phyloP scores from a whole-genome alignment of 2,888 invertebrate species.

The Pristionchus arcanus region DNA sequence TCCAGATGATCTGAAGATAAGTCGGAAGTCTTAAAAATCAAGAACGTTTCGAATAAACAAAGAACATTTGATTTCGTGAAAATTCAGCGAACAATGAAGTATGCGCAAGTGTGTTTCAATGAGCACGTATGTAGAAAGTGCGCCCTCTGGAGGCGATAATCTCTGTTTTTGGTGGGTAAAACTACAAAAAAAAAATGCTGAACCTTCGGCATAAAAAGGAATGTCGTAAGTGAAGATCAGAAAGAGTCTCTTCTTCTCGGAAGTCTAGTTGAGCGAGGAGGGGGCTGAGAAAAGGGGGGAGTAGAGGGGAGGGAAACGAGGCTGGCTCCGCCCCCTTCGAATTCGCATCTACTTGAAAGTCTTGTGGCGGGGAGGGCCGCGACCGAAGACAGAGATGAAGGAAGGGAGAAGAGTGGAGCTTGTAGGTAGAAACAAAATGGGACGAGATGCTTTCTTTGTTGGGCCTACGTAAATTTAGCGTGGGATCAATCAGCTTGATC shows the following conservation, averaged over 20 bases:
- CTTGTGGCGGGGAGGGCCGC: not conserved
- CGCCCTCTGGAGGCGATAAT: not conserved
- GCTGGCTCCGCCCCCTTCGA: slow-evolving; percentile 8
- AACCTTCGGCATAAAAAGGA: not conserved
- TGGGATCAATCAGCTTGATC: no score
- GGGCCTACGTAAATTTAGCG: no score
- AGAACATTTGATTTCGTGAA: not conserved
- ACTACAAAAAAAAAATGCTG: not conserved
- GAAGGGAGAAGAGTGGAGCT: not conserved
- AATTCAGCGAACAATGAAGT: not conserved
- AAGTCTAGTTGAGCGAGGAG: not conserved
- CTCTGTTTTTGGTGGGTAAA: not conserved
- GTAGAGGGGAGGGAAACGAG: not conserved
- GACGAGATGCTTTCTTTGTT: no score
- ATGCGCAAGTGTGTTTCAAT: not conserved
- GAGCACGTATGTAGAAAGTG: not conserved
- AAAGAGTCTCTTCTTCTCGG: not conserved
- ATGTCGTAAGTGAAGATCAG: not conserved
- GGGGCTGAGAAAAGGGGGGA: not conserved
- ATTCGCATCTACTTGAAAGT: slow-evolving; percentile 51
- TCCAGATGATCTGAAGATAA: not conserved
- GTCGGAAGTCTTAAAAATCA: not conserved
- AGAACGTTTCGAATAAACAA: not conserved
- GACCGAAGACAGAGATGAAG: not conserved
- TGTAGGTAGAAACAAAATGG: not conserved